These are phyloP conservation scores for Chrysotoxum bicinctum DNA, from an alignment of 2,888 invertebrate species.

Conservation along the genomic window DNA sequence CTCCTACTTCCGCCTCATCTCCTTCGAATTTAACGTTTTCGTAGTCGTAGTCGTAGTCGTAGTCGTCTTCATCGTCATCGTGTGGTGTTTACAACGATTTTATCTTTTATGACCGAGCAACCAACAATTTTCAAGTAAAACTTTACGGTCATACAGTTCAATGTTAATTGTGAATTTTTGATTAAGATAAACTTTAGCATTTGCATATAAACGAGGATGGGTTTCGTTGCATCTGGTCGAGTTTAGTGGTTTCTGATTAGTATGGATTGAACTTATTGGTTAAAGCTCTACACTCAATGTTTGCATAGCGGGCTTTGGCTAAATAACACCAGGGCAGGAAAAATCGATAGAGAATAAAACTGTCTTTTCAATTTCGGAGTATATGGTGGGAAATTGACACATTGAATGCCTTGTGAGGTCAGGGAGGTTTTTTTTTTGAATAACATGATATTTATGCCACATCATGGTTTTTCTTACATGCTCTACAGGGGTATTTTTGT, in stretches of 20 bases:
- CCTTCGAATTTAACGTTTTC: not conserved
- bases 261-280: not conserved
- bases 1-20: not conserved
- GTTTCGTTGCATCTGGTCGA: not conserved
- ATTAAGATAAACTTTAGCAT: conserved; percentile 47
- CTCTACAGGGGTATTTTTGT: too few species aligned
- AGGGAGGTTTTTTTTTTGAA: too few species aligned
- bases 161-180: conserved; percentile 56
- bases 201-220: conserved; percentile 10
- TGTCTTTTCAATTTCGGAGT: not conserved
- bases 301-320: not conserved
- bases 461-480: too few species aligned
- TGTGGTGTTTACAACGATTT: conserved; percentile 10
- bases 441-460: not conserved
- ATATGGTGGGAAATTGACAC: not conserved
- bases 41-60: too few species aligned
- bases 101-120: conserved; percentile 20
- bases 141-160: conserved; percentile 47
- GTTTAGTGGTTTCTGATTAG: not conserved
- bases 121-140: conserved; percentile 19
- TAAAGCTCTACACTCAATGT: not conserved
- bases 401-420: too few species aligned
- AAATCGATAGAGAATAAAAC: not conserved
- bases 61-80: not conserved
- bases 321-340: not conserved